Conservation (phyloP, 2,888 invertebrate genomes). For the Cryptocephalus moraei region DNA sequence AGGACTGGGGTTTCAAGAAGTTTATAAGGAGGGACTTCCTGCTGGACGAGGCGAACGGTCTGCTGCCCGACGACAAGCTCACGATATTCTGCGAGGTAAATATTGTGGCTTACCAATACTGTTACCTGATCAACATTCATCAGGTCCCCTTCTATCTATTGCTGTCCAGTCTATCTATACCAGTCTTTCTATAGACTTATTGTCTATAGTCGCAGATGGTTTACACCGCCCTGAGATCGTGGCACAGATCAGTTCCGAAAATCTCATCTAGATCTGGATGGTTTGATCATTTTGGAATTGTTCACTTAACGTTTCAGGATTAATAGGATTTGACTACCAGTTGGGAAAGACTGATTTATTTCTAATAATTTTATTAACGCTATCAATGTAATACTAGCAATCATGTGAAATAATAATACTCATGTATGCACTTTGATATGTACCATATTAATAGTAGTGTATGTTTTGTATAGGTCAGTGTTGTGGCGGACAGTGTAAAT, state of each 20-base stretch:
- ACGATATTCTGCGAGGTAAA: constrained; percentile 97
- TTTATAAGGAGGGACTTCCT: constrained; percentile 98
- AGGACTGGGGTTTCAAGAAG: constrained; percentile 99
- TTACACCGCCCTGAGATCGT: no score
- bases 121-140: not conserved
- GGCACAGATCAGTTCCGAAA: no score
- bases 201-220: not conserved
- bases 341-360: no score
- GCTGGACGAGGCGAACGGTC: constrained; percentile 96
- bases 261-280: no score
- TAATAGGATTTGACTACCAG: no score
- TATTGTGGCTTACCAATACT: not conserved
- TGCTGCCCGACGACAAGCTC: constrained; percentile 96
- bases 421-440: constrained; percentile 1
- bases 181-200: not conserved
- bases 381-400: no score
- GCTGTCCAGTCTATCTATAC: not conserved
- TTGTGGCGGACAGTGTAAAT: constrained; percentile 98
- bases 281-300: not conserved
- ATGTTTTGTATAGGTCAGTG: constrained; percentile 57
- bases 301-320: no score
- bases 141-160: not conserved
- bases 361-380: no score
- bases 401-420: no score
- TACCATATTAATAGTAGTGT: constrained; percentile 17